A percentile compares a stretch with the other conserved stretches of the same genome.
Conservation (phyloP, 2,888 invertebrate genomes). For the Yponomeuta cagnagella region DNA sequence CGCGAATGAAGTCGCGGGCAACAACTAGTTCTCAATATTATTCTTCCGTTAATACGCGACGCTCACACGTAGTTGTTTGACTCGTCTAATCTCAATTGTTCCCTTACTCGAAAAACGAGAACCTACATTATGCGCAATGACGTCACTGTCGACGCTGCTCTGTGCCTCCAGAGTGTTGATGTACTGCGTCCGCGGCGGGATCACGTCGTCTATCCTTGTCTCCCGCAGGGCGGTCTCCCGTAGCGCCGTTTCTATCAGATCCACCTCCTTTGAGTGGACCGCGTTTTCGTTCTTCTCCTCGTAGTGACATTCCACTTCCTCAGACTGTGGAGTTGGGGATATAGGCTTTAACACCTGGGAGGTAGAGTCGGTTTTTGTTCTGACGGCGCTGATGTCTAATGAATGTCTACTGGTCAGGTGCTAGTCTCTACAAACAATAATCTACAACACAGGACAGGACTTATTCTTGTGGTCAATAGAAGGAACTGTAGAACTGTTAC, state of each 20-base stretch:
- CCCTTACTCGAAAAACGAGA: neutral
- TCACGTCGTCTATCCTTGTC: constrained; percentile 78
- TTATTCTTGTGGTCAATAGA: neutral
- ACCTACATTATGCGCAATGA: constrained; percentile 82
- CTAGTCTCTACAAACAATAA: neutral
- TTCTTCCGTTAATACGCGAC: too few species aligned
- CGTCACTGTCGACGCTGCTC: constrained; percentile 76
- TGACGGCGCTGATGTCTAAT: too few species aligned
- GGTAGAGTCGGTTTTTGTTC: neutral
- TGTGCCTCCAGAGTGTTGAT: constrained; percentile 67
- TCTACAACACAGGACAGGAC: neutral
- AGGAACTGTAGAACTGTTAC: too few species aligned
- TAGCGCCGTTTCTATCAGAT: constrained; percentile 40
- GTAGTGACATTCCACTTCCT: constrained; percentile 68
- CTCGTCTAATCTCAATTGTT: too few species aligned
- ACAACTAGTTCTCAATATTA: too few species aligned
- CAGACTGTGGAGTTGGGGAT: constrained; percentile 21
- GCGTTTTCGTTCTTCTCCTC: constrained; percentile 69
- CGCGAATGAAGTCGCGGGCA: too few species aligned
- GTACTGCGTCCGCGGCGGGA: constrained; percentile 62
- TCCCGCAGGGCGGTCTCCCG: constrained; percentile 67
- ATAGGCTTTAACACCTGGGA: neutral
- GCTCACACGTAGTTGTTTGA: too few species aligned
- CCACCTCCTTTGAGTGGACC: constrained; percentile 45
- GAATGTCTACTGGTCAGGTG: too few species aligned